Evolutionary conservation across 2,113 vertebrate genomes (phyloP).

Genomic region (Astatoreochromis straeleni): DNA sequence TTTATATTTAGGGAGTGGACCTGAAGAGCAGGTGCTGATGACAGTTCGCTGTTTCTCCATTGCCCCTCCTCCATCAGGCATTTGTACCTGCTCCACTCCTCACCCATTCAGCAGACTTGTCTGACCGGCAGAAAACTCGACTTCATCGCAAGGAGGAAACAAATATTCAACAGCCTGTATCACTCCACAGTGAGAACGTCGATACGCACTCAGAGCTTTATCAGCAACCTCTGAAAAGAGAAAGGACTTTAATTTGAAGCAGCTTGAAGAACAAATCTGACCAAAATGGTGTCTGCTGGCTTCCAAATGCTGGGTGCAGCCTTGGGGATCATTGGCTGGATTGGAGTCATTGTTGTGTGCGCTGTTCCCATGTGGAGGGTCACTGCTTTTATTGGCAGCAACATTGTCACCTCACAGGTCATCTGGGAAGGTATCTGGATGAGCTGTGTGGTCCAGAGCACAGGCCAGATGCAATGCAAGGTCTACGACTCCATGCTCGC

Average conservation of each 20-base stretch:
- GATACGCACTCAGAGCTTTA: background rate
- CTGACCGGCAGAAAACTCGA: background rate
- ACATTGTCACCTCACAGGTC: slow-evolving; percentile 70
- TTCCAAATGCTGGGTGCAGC: slow-evolving; percentile 70
- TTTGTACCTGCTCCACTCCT: slow-evolving; percentile 15
- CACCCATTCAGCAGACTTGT: slow-evolving; percentile 9
- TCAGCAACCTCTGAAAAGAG: background rate
- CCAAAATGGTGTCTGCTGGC: slow-evolving; percentile 70
- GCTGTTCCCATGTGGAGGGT: slow-evolving; percentile 76
- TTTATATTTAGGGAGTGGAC: background rate
- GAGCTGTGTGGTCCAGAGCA: slow-evolving; percentile 74
- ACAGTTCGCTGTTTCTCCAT: background rate
- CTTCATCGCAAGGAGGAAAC: background rate
- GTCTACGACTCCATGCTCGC: slow-evolving; percentile 78
- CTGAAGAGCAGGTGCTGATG: background rate
- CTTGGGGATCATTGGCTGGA: slow-evolving; percentile 70
- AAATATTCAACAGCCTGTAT: background rate
- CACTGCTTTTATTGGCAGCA: slow-evolving; percentile 71
- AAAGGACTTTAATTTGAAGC: background rate
- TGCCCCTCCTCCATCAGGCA: slow-evolving; percentile 25
- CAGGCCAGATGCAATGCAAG: slow-evolving; percentile 79
- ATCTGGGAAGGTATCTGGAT: slow-evolving; percentile 76
- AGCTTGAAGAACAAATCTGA: background rate
- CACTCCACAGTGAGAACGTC: background rate
- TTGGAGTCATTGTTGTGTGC: slow-evolving; percentile 66